Evolutionary conservation across 1,140 invertebrate genomes (phyloP).

Genomic region (Oppia nitens): DNA sequence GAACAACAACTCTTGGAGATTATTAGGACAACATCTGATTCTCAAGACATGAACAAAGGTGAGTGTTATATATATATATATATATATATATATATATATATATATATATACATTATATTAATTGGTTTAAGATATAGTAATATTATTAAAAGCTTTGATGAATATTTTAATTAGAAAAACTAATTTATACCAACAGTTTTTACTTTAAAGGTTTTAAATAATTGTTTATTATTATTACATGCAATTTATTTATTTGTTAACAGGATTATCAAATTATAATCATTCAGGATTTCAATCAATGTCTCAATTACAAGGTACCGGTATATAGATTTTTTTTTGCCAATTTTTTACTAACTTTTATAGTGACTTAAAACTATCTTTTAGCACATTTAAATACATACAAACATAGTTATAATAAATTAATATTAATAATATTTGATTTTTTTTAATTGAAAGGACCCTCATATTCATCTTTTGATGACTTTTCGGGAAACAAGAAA

Average conservation of each 20-base stretch:
- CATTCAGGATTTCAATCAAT: neutral
- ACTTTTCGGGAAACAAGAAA: conserved; percentile 1
- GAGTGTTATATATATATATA: neutral
- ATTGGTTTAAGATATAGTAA: too few relatives aligned
- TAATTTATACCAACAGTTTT: too few relatives aligned
- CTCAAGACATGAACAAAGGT: conserved; percentile 24
- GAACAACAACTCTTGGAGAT: conserved; percentile 33
- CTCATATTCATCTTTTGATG: conserved; percentile 2
- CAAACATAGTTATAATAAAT: too few relatives aligned
- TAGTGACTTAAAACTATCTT: too few relatives aligned
- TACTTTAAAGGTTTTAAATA: too few relatives aligned
- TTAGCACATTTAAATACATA: neutral
- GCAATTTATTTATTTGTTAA: conserved; percentile 3
- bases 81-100: too few relatives aligned
- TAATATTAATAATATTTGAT: neutral
- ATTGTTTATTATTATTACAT: too few relatives aligned
- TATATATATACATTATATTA: too few relatives aligned
- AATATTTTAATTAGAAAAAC: too few relatives aligned
- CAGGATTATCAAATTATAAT: conserved; percentile 11
- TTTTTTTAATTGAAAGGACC: neutral
- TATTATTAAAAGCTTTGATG: too few relatives aligned
- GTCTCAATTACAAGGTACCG: neutral
- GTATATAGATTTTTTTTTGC: neutral
- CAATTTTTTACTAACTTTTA: too few relatives aligned
- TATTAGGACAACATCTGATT: conserved; percentile 24